Percentiles rank a stretch among this genome's conserved stretches.
Evolutionary conservation across 2,888 invertebrate species (phyloP).

Genomic region (Drosophila borealis): DNA sequence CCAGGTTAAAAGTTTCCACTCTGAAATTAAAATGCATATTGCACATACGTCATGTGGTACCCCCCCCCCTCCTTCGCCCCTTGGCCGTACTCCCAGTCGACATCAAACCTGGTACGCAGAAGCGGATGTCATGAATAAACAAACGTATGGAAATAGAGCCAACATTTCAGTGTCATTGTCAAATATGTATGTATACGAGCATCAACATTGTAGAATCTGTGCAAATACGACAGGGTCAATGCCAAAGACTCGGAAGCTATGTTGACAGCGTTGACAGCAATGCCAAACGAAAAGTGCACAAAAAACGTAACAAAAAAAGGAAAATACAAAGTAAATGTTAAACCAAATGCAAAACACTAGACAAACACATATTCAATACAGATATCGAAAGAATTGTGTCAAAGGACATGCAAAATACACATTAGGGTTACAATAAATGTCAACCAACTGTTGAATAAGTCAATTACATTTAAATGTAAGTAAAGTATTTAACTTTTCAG

Average conservation of each 20-base stretch:
- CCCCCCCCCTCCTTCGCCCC: no score
- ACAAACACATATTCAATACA: slow-evolving; percentile 32
- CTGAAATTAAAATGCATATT: slow-evolving; percentile 58
- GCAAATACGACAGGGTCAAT: slow-evolving; percentile 59
- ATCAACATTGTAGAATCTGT: slow-evolving; percentile 47
- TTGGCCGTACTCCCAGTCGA: no score
- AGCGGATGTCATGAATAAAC: slow-evolving; percentile 56
- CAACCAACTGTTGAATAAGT: background rate
- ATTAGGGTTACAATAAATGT: background rate
- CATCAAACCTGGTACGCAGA: slow-evolving; percentile 5
- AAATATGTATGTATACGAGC: slow-evolving; percentile 33
- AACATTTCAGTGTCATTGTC: slow-evolving; percentile 66
- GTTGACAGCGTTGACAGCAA: slow-evolving; percentile 49
- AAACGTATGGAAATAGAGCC: slow-evolving; percentile 42
- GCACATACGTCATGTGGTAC: slow-evolving; percentile 59
- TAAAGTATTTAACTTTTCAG: background rate
- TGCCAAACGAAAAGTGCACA: slow-evolving; percentile 39
- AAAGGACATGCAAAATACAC: slow-evolving; percentile 15
- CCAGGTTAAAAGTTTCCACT: slow-evolving; percentile 24
- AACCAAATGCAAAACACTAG: slow-evolving; percentile 30
- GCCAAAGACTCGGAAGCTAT: slow-evolving; percentile 40
- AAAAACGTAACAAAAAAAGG: slow-evolving; percentile 16
- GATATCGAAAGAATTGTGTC: slow-evolving; percentile 31
- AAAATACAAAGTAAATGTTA: background rate
- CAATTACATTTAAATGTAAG: background rate